These are phyloP conservation scores for Trilocha varians DNA, from an alignment of 2,888 invertebrate genomes.

Conservation along the genomic window DNA sequence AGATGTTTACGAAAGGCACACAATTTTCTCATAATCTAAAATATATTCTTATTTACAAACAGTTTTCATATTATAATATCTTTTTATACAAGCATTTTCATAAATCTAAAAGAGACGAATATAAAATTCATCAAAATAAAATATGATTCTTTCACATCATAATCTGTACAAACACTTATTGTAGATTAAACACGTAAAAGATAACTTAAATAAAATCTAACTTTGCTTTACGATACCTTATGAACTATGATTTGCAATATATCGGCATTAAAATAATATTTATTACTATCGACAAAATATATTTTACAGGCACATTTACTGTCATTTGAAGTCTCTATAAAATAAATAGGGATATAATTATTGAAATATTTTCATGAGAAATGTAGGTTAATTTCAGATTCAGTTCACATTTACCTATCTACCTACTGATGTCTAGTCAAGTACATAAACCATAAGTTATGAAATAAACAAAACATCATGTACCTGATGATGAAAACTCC, in stretches of 20 bases:
- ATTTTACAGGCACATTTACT: not conserved
- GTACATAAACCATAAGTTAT: no score
- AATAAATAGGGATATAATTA: not conserved
- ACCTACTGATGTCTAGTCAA: no score
- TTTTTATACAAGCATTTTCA: constrained; percentile 7
- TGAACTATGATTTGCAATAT: not conserved
- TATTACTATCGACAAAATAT: not conserved
- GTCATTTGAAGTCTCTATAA: not conserved
- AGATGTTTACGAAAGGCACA: constrained; percentile 30
- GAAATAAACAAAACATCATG: no score
- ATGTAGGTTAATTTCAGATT: not conserved
- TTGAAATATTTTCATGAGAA: not conserved
- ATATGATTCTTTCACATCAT: constrained; percentile 9
- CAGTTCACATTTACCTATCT: no score
- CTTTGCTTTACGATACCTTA: not conserved
- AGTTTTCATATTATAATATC: constrained; percentile 10
- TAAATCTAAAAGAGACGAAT: not conserved
- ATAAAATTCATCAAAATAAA: constrained; percentile 7
- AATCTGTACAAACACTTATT: constrained; percentile 12
- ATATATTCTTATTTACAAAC: constrained; percentile 27
- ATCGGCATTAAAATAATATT: not conserved
- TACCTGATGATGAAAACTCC: no score
- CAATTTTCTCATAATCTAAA: constrained; percentile 18
- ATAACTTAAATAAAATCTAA: not conserved
- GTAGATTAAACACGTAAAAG: not conserved